These are phyloP conservation scores for Drosophila pectinifera DNA, from an alignment of 1,140 invertebrate genomes.

Conservation along the genomic window DNA sequence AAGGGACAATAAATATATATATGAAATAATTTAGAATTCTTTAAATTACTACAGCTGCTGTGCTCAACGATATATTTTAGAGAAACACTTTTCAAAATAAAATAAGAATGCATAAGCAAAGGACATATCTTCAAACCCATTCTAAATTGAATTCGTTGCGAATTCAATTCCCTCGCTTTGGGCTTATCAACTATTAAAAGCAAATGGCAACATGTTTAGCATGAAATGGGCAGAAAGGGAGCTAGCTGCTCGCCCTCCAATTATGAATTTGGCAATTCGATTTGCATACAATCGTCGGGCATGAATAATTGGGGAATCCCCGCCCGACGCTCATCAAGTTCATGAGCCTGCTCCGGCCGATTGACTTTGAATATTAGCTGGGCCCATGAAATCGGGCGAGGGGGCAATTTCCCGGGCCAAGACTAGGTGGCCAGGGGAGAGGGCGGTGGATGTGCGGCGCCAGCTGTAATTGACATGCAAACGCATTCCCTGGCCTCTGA, in stretches of 20 bases:
- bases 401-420: neutral
- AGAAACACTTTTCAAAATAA: neutral
- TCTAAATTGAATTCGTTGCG: conserved; percentile 62
- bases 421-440: neutral
- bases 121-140: conserved; percentile 33
- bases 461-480: conserved; percentile 81
- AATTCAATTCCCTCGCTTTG: conserved; percentile 34
- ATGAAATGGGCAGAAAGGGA: conserved; percentile 66
- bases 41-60: neutral
- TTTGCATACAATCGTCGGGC: conserved; percentile 74
- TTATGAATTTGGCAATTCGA: conserved; percentile 77
- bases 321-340: conserved; percentile 56
- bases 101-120: neutral
- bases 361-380: conserved; percentile 80
- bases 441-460: conserved; percentile 19
- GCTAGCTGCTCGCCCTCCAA: conserved; percentile 15
- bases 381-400: neutral
- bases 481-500: conserved; percentile 68
- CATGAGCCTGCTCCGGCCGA: conserved; percentile 64
- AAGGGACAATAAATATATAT: too few relatives aligned
- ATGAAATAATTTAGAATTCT: neutral
- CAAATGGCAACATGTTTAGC: conserved; percentile 75
- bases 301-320: conserved; percentile 68
- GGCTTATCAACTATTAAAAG: conserved; percentile 76
- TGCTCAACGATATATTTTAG: too few relatives aligned